phyloP scores from a whole-genome alignment of 2,888 invertebrate genomes.

The Steromphala cineraria region DNA sequence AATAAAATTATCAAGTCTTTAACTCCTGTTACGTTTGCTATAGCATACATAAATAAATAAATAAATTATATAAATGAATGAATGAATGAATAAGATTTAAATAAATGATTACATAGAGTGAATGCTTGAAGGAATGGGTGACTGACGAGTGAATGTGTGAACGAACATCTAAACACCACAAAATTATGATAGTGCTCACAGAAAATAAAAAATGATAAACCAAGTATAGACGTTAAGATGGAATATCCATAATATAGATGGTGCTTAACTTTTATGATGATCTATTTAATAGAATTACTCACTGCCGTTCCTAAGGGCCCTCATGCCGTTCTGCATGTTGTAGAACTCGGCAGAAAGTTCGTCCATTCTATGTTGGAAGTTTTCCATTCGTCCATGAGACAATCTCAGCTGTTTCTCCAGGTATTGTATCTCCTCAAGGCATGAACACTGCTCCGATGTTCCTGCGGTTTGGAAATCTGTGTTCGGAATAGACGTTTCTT shows the following conservation, averaged over 20 bases:
- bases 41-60: no score
- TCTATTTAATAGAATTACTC: background rate
- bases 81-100: no score
- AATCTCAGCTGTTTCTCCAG: background rate
- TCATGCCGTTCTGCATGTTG: conserved; percentile 1
- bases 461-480: background rate
- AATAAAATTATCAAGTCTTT: background rate
- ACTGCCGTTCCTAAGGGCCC: background rate
- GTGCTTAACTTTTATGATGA: no score
- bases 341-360: background rate
- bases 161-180: no score
- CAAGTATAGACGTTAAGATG: no score
- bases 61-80: no score
- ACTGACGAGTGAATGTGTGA: no score
- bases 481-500: background rate
- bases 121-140: no score
- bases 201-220: no score
- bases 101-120: no score
- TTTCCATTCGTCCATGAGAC: conserved; percentile 1
- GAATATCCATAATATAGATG: background rate
- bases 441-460: background rate
- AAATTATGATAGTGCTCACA: no score
- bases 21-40: no score
- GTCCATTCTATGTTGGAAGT: background rate
- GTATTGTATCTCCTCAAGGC: background rate